phyloP scores from a whole-genome alignment of 37 sponge, comb jelly and placozoan species.

The Aphrocallistes beatrix region DNA sequence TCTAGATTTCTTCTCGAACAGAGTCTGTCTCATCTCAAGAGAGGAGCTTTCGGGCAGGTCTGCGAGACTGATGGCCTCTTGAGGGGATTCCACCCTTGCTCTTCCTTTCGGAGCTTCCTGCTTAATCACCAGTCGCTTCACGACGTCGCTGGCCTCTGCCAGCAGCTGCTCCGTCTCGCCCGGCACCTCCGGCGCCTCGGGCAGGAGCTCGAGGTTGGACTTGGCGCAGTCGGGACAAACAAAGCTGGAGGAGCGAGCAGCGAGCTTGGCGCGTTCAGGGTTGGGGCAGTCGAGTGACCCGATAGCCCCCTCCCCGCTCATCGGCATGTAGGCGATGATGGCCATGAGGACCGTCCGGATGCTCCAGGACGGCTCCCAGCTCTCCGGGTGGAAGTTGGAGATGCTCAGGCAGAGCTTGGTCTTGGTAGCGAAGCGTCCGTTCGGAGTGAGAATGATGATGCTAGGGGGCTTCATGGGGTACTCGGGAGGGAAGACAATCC shows the following conservation, averaged over 20 bases:
- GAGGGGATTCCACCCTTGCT: not conserved
- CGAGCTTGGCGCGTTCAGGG: conserved; percentile 60
- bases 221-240: not conserved
- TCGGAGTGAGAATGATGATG: conserved; percentile 84
- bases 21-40: not conserved
- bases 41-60: not conserved
- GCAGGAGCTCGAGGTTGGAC: conserved; percentile 8
- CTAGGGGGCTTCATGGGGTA: conserved; percentile 99
- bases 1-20: not conserved
- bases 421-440: conserved; percentile 82
- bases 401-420: conserved; percentile 94
- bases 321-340: conserved; percentile 94
- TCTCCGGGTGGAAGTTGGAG: conserved; percentile 89
- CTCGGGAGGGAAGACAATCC: conserved; percentile 83
- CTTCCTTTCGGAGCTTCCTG: not conserved
- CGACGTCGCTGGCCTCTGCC: not conserved
- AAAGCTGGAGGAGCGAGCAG: conserved; percentile 22
- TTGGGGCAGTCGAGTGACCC: conserved; percentile 80
- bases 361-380: conserved; percentile 99
- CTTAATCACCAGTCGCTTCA: not conserved
- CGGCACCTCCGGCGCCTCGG: not conserved
- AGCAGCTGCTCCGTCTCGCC: not conserved
- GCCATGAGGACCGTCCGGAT: conserved; percentile 92
- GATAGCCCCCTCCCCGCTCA: conserved; percentile 74
- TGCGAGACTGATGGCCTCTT: not conserved